Evolutionary conservation across 1,140 invertebrate species (phyloP).

Genomic region (Hetaerina americana): DNA sequence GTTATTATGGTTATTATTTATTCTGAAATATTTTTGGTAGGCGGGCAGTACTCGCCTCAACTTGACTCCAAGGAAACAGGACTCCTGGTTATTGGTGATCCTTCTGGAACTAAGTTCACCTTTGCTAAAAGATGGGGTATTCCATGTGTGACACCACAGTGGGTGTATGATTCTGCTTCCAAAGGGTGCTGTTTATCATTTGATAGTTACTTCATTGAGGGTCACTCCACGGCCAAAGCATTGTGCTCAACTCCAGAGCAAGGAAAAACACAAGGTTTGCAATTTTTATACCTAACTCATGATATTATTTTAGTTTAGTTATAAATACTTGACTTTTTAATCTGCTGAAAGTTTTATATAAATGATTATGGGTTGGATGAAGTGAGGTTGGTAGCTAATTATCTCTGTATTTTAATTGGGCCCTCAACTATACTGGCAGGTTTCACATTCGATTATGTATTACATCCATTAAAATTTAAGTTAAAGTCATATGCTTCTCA

Average conservation of each 20-base stretch:
- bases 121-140: constrained; percentile 62
- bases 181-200: constrained; percentile 58
- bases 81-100: constrained; percentile 34
- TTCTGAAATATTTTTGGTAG: constrained; percentile 19
- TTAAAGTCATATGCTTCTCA: too few relatives aligned
- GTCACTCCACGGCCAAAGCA: constrained; percentile 35
- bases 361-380: too few relatives aligned
- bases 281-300: too few relatives aligned
- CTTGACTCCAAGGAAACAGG: constrained; percentile 38
- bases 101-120: constrained; percentile 66
- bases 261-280: background rate
- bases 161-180: constrained; percentile 63
- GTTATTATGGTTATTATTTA: too few relatives aligned
- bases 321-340: too few relatives aligned
- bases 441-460: too few relatives aligned
- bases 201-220: constrained; percentile 39
- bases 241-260: constrained; percentile 39
- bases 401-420: too few relatives aligned
- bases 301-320: too few relatives aligned
- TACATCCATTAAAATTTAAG: too few relatives aligned
- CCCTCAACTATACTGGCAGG: too few relatives aligned
- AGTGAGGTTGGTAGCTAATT: too few relatives aligned
- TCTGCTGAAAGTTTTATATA: too few relatives aligned
- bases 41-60: constrained; percentile 33
- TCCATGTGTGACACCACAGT: constrained; percentile 53